Conservation (phyloP, 2,113 vertebrate genomes). For the Colius striatus region DNA sequence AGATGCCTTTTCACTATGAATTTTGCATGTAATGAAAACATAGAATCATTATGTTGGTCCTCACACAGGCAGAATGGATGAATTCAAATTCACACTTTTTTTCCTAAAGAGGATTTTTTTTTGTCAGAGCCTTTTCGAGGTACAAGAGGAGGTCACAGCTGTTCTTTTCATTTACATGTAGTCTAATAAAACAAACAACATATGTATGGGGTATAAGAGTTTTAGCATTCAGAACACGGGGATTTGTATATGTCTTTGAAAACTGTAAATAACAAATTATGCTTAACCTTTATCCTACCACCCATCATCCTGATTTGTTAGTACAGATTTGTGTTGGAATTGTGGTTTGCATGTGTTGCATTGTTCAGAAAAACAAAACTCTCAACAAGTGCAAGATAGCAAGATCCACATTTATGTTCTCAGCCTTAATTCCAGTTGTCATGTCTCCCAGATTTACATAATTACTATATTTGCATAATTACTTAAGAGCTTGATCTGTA, state of each 20-base stretch:
- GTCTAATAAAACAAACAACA: conserved; percentile 54
- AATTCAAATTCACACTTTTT: neutral
- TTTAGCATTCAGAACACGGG: neutral
- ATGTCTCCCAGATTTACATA: conserved; percentile 22
- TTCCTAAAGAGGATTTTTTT: neutral
- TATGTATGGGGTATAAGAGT: conserved; percentile 16
- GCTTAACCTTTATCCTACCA: neutral
- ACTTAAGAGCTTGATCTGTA: conserved; percentile 2
- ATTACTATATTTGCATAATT: conserved; percentile 35
- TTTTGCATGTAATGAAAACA: neutral
- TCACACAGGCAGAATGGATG: neutral
- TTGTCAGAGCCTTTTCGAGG: neutral
- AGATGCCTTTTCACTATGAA: neutral
- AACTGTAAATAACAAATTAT: conserved; percentile 13
- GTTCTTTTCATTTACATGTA: conserved; percentile 38
- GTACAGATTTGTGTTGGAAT: neutral
- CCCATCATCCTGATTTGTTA: neutral
- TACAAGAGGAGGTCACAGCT: conserved; percentile 42
- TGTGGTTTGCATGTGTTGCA: neutral
- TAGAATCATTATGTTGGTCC: neutral
- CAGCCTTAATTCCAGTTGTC: conserved; percentile 27
- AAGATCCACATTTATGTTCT: conserved; percentile 1
- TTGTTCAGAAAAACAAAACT: conserved; percentile 12
- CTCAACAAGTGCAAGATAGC: neutral
- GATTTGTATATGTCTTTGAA: conserved; percentile 15